Evolutionary conservation across 2,797 vertebrate species (phyloP), one percentile per base, ranked within the genome.

Genomic region (Semotilus atromaculatus): DNA sequence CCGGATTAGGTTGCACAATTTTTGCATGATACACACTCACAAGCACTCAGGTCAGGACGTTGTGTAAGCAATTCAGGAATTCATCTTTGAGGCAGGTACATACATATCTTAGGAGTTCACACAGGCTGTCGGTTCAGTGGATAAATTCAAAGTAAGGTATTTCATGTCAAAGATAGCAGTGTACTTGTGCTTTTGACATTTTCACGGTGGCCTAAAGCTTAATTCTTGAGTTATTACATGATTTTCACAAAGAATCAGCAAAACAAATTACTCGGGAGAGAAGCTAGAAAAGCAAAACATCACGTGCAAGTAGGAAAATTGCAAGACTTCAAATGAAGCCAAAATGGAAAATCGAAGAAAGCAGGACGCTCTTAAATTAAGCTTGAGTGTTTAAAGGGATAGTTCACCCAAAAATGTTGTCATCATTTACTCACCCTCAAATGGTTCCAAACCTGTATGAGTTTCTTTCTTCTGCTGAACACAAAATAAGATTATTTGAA

Each of bases 1-100:
- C 91, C 90, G 86, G 89, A 86, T 95, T 92, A 91, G 86, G 91
- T 95, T 95, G 93, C 94, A 89, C 87, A 86, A 77, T 75, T 5
- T 18, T 70, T 71, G 80, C 43, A 85, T 71, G 62, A 86, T 71
- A 76, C 45, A 38, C 82, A 73, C 80, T 74, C 53, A 82, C 75
- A 18, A 21, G 10, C 51, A 19, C 68, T 71, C 45, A 70, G 71
- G 51, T 58, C 85, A 86, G 85, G 85, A 85, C 85, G 34, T 89
- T 88, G 85, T 86, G 86, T 85, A 88, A 86, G 82, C 86, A 77
- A 40, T 88, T 86, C 64, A 70, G 82, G 75, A 89, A 85, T 77
- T 85, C n/a, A 89, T 85, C n/a, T 66, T 82, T 86, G 62, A 87
- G 60, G 73, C 87, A 86, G 81, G 79, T 77, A 78, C 29, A 64